Evolutionary conservation across 2,888 invertebrate genomes (phyloP), one percentile per base, ranked within the genome.

Genomic region (Chrysolina americana): DNA sequence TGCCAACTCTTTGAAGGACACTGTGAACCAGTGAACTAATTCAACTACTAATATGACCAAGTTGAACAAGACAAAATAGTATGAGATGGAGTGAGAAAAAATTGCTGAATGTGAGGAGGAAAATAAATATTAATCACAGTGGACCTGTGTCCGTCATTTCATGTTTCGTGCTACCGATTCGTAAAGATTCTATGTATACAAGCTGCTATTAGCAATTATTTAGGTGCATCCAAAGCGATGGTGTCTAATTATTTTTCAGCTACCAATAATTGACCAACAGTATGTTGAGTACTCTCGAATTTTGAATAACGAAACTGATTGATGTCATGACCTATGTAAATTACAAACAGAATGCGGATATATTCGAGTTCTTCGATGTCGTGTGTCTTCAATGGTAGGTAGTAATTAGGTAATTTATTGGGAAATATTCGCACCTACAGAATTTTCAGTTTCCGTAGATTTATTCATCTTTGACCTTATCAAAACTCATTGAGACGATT

Each of bases 311-410:
- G 11, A 28, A 36, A n/a, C 59, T 13, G 5, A n/a, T n/a, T 59
- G n/a, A 59, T 59, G 59, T 59, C 59, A 36, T n/a, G 59, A 59
- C 59, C 59, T 36, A 59, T 59, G 59, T 36, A 36, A 59, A 59
- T 59, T 36, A 28, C 28, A 36, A 5, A 36, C 15, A 59, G 23
- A 59, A 59, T 59, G 59, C 59, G 59, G 59, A 59, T 36, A n/a
- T 36, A 59, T 56, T 23, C 56, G 1, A n/a, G 36, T 59, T 59
- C 13, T 59, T n/a, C 13, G 59, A 28, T 59, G 23, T 59, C 59
- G 28, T n/a, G 28, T 1, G 9, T n/a, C 53, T 21, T 10, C 17
- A 53, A 10, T 19, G 21, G 53, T 53, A 13, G 21, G 21, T 21
- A 10, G 48, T 11, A 48, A 53, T 17, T 53, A 17, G 8, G 17